phyloP scores from a whole-genome alignment of 2,888 invertebrate genomes.

The Hemithea aestivaria region DNA sequence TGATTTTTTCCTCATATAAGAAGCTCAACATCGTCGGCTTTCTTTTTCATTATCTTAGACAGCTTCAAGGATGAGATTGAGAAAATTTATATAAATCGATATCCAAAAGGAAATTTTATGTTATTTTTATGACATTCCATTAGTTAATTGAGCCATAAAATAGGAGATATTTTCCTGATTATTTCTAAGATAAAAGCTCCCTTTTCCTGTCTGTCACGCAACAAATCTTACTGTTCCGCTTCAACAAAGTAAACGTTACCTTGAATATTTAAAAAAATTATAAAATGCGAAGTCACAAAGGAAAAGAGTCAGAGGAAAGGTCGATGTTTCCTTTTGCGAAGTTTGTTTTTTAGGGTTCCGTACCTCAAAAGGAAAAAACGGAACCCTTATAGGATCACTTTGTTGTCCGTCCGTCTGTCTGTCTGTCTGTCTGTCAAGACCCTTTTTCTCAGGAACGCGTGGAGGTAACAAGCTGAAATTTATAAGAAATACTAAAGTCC shows the following conservation, averaged over 20 bases:
- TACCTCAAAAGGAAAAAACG: too few relatives aligned
- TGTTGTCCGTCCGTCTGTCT: too few relatives aligned
- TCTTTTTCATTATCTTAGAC: too few relatives aligned
- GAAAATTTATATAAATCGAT: too few relatives aligned
- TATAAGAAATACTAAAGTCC: too few relatives aligned
- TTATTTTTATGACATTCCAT: conserved; percentile 6
- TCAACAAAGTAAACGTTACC: conserved; percentile 20
- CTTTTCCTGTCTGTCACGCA: conserved; percentile 11
- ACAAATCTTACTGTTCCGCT: conserved; percentile 22
- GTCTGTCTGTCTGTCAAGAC: too few relatives aligned
- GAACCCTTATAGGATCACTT: too few relatives aligned
- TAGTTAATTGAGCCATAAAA: conserved; percentile 14
- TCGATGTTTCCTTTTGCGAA: conserved; percentile 27
- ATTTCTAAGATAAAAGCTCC: conserved; percentile 13
- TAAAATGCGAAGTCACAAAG: conserved; percentile 23
- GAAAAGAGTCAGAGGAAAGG: conserved; percentile 20
- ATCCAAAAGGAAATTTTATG: conserved; percentile 1
- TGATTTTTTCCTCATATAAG: conserved; percentile 1
- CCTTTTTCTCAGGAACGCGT: too few relatives aligned
- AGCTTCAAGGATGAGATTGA: too few relatives aligned
- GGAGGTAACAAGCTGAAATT: too few relatives aligned
- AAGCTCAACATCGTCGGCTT: too few relatives aligned
- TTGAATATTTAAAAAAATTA: conserved; percentile 23
- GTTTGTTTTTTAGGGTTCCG: conserved; percentile 40
- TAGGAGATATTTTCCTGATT: conserved; percentile 6